Evolutionary conservation across 2,888 invertebrate species (phyloP).

Genomic region (Cosmia pyralina): DNA sequence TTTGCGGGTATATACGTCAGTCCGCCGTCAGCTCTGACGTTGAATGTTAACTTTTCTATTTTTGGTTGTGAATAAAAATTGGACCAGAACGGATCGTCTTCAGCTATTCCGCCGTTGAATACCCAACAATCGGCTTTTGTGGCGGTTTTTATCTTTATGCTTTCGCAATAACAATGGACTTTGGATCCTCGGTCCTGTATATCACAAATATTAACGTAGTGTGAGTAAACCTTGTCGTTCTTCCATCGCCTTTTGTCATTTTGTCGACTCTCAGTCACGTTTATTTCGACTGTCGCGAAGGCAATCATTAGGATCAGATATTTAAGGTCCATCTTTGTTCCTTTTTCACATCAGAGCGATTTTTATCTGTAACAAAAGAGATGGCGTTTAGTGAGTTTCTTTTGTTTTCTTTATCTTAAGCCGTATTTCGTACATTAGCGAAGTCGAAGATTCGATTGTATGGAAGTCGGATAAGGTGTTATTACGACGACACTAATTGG

Average conservation of each 20-base stretch:
- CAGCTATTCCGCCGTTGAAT: conserved; percentile 92
- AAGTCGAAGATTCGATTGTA: conserved; percentile 76
- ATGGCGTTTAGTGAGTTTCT: conserved; percentile 69
- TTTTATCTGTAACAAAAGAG: conserved; percentile 86
- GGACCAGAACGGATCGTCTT: conserved; percentile 94
- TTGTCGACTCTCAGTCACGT: conserved; percentile 86
- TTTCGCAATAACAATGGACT: conserved; percentile 93
- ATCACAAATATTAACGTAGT: conserved; percentile 90
- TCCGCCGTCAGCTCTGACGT: conserved; percentile 92
- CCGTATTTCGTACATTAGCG: conserved; percentile 71
- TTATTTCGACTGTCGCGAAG: conserved; percentile 86
- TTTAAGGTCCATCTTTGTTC: conserved; percentile 85
- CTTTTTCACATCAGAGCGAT: conserved; percentile 77
- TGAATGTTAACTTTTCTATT: conserved; percentile 92
- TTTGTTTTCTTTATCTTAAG: conserved; percentile 71
- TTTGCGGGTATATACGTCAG: conserved; percentile 93
- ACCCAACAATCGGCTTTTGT: conserved; percentile 95
- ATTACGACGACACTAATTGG: conserved; percentile 71
- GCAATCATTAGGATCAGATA: conserved; percentile 87
- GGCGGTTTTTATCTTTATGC: conserved; percentile 89
- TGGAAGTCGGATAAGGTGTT: conserved; percentile 69
- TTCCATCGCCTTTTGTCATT: conserved; percentile 87
- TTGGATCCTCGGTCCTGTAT: conserved; percentile 89
- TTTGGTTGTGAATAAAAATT: conserved; percentile 93
- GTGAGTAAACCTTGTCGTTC: conserved; percentile 84